Conservation (phyloP, 2,113 vertebrate genomes). For the Pterocles gutturalis region DNA sequence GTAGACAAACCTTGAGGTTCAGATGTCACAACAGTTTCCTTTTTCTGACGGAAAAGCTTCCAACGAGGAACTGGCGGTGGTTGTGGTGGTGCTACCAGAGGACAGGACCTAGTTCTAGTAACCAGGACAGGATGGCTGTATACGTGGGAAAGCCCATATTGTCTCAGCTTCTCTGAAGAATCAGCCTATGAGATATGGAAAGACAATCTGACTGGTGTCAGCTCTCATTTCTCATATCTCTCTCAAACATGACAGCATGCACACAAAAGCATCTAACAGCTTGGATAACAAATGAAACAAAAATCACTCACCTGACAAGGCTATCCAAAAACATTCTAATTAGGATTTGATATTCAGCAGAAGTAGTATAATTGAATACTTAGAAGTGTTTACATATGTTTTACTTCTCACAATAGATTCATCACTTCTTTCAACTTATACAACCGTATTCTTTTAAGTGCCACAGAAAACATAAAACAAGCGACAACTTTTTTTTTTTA, state of each 20-base stretch:
- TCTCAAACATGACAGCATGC: neutral
- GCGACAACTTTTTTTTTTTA: neutral
- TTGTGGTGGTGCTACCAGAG: slow-evolving; percentile 74
- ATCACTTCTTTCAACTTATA: neutral
- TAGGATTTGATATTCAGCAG: neutral
- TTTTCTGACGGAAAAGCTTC: slow-evolving; percentile 87
- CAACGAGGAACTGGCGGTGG: slow-evolving; percentile 78
- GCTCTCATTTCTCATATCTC: neutral
- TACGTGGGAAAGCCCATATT: slow-evolving; percentile 84
- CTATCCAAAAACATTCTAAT: neutral
- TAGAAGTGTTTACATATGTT: neutral
- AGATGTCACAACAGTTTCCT: slow-evolving; percentile 77
- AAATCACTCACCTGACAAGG: neutral
- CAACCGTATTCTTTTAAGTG: neutral
- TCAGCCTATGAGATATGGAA: slow-evolving; percentile 73
- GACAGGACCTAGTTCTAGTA: slow-evolving; percentile 84
- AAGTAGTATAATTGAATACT: neutral
- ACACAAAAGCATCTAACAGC: neutral
- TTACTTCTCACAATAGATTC: neutral
- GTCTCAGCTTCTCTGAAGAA: slow-evolving; percentile 85
- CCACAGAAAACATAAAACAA: neutral
- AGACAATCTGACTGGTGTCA: neutral
- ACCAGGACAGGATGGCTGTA: slow-evolving; percentile 87
- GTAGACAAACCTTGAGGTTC: slow-evolving; percentile 84
- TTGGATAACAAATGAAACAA: neutral